Evolutionary conservation across 1,140 invertebrate genomes (phyloP).

Genomic region (Bombus superbus): DNA sequence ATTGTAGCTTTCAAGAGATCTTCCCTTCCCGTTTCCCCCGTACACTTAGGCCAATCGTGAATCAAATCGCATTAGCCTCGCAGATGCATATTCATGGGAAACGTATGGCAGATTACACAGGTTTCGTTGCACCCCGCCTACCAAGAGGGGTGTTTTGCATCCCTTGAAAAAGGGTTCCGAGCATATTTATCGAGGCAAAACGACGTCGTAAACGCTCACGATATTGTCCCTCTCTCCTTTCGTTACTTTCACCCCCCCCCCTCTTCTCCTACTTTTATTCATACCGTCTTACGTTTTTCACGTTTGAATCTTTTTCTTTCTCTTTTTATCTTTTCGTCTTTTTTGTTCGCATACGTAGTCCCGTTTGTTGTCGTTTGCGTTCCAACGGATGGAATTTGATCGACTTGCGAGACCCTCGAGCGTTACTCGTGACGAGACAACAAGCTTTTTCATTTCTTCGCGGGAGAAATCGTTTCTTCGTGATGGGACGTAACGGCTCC

Average conservation of each 20-base stretch:
- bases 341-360: not conserved
- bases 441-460: constrained; percentile 57
- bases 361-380: constrained; percentile 21
- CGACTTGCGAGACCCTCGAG: constrained; percentile 48
- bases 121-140: constrained; percentile 73
- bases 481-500: constrained; percentile 15
- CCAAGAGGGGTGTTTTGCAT: constrained; percentile 68
- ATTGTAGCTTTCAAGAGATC: constrained; percentile 65
- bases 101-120: constrained; percentile 78
- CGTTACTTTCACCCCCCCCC: not conserved
- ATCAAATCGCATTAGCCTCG: constrained; percentile 80
- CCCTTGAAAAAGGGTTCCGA: constrained; percentile 64
- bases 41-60: constrained; percentile 74
- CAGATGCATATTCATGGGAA: constrained; percentile 81
- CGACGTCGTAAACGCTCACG: constrained; percentile 64
- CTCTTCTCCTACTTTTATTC: not conserved
- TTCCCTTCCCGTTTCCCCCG: constrained; percentile 35
- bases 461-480: constrained; percentile 43
- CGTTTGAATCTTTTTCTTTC: not conserved
- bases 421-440: constrained; percentile 34
- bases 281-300: constrained; percentile 29
- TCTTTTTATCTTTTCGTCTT: not conserved
- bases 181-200: constrained; percentile 70
- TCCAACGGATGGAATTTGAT: constrained; percentile 66
- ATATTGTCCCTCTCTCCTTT: constrained; percentile 41